A percentile compares a stretch with the other conserved stretches of the same genome.
Conservation (phyloP, 2,888 invertebrate species). For the Rhamnusium bicolor region DNA sequence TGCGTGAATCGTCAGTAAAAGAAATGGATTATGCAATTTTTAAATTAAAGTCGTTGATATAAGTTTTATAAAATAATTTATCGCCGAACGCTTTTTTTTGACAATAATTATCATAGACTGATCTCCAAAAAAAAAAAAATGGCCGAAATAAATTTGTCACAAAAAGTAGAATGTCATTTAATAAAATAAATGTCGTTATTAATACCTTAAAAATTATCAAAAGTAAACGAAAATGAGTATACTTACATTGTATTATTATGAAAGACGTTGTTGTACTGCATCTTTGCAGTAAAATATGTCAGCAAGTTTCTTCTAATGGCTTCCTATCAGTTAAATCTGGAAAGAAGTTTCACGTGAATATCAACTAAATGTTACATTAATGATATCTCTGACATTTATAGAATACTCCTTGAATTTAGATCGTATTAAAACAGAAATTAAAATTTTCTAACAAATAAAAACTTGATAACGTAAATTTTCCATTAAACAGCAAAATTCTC, state of each 20-base stretch:
- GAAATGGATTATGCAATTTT: neutral
- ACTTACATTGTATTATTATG: constrained; percentile 81
- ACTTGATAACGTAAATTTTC: constrained; percentile 12
- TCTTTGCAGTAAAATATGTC: constrained; percentile 65
- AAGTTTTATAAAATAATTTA: neutral
- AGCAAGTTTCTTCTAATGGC: constrained; percentile 57
- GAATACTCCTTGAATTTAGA: constrained; percentile 15
- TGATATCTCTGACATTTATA: constrained; percentile 2
- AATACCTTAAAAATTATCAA: neutral
- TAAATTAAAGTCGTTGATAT: neutral
- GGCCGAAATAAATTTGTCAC: constrained; percentile 8
- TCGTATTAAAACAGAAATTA: neutral
- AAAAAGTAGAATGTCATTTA: neutral
- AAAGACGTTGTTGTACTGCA: constrained; percentile 72
- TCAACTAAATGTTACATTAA: constrained; percentile 2
- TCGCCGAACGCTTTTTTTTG: neutral
- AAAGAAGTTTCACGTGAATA: constrained; percentile 38
- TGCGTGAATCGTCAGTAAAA: neutral
- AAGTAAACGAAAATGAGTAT: constrained; percentile 73
- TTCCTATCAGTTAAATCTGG: constrained; percentile 58
- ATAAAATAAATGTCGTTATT: neutral
- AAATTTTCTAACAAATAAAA: neutral
- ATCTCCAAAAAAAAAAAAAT: no score
- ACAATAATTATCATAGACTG: no score
- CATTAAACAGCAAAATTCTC: constrained; percentile 48